Evolutionary conservation across 1,140 invertebrate species (phyloP), one percentile per base, ranked within the genome.

Genomic region (Leptinotarsa undecemlineata): DNA sequence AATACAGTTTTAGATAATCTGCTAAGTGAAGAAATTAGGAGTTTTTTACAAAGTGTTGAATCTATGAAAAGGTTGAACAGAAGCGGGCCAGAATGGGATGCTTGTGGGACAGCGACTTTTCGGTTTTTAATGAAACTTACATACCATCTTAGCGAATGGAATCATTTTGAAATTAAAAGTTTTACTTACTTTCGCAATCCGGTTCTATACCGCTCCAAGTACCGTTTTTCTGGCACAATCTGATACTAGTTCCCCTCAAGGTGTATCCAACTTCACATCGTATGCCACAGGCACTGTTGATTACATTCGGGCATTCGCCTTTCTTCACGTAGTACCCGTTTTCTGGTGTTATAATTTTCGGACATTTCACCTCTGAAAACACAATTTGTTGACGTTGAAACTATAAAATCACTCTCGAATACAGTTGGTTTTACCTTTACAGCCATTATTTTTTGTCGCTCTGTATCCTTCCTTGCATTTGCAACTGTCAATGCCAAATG

Each of bases 281-380:
- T 48, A 92, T 84, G 2, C 91, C 91, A 83, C 92, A 93, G 0
- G 91, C 92, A 47, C 90, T 91, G 81, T 93, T 91, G 51, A 92
- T 87, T 3, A 91, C 90, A 77, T 89, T 91, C 66, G 85, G 88
- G 82, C 92, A 93, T 17, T 84, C 83, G 48, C 80, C 83, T 26
- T 86, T 77, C 85, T 91, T 91, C 0, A 93, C 90, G 78, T 93
- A 90, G 81, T 91, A 92, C 4, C 91, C 92, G 81, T 91, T 89
- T 57, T 88, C 85, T 0, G 92, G 91, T 1, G 89, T 85, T 42
- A 78, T 80, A 48, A 93, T 76, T 63, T 86, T 85, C 1, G 90
- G 88, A 81, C 92, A 93, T 20, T 85, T 88, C 75, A 91, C 86
- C 6, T 88, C 90, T 91, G 77, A 33, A 82, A 83, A 26, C 8